Evolutionary conservation across 2,888 invertebrate species (phyloP).

Genomic region (Diachrysia chrysitis): DNA sequence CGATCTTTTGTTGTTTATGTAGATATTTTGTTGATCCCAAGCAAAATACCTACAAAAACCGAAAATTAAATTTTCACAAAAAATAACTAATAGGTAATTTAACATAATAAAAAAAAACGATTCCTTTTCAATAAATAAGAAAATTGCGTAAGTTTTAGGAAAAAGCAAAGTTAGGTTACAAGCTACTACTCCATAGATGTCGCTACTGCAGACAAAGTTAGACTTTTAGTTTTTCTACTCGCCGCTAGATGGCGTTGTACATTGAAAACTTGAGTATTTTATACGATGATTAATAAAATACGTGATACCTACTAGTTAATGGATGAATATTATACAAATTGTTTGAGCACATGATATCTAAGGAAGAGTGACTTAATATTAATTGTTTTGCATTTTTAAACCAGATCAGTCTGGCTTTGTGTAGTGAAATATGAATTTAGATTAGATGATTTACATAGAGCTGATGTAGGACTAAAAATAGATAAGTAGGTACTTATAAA

Average conservation of each 20-base stretch:
- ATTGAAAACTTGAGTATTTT: background rate
- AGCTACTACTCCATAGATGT: slow-evolving; percentile 45
- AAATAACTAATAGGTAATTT: background rate
- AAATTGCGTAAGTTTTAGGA: background rate
- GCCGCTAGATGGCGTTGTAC: slow-evolving; percentile 42
- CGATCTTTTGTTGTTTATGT: too few relatives aligned
- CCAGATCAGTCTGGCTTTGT: slow-evolving; percentile 41
- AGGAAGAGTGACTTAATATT: background rate
- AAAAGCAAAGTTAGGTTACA: background rate
- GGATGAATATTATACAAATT: slow-evolving; percentile 19
- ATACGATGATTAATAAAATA: background rate
- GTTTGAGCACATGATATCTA: slow-evolving; percentile 12
- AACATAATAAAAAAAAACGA: background rate
- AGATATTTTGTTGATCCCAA: too few relatives aligned
- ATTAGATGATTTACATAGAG: slow-evolving; percentile 17
- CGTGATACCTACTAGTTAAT: background rate
- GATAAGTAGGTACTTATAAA: background rate
- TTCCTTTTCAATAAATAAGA: background rate
- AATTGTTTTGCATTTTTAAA: slow-evolving; percentile 43
- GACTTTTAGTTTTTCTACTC: slow-evolving; percentile 37
- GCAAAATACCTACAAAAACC: background rate
- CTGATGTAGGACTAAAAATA: background rate
- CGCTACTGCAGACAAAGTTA: slow-evolving; percentile 3
- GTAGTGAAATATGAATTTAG: slow-evolving; percentile 27
- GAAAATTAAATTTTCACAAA: background rate